Conservation (phyloP, 2,113 vertebrate genomes). For the Hyperopisus bebe region DNA sequence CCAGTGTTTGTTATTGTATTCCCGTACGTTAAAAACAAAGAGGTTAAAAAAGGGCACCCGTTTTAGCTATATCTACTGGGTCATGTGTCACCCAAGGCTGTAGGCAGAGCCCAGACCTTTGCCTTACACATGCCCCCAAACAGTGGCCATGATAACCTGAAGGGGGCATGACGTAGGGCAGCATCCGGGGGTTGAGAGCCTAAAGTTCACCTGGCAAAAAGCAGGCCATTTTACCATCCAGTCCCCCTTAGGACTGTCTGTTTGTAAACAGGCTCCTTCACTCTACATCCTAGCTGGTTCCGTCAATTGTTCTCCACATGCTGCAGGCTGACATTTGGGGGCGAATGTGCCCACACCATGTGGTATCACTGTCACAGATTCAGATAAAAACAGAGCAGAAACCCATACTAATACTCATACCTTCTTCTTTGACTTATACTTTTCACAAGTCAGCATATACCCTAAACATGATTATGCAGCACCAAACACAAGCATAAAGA, state of each 20-base stretch:
- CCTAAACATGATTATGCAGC: background rate
- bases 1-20: background rate
- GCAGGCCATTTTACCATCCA: conserved; percentile 23
- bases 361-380: background rate
- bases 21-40: background rate
- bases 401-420: background rate
- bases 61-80: background rate
- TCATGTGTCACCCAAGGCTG: background rate
- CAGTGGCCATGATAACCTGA: background rate
- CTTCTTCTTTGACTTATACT: background rate
- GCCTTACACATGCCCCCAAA: background rate
- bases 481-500: background rate
- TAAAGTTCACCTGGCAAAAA: background rate
- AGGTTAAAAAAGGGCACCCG: background rate
- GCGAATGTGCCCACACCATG: conserved; percentile 28
- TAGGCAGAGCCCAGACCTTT: background rate
- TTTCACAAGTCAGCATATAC: background rate
- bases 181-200: background rate
- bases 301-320: conserved; percentile 53
- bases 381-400: background rate
- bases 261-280: conserved; percentile 49
- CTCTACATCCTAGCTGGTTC: conserved; percentile 57
- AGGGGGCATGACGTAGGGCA: background rate
- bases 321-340: conserved; percentile 31
- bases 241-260: conserved; percentile 18